Evolutionary conservation across 2,797 vertebrate species (phyloP).

Genomic region (Lerista edwardsae): DNA sequence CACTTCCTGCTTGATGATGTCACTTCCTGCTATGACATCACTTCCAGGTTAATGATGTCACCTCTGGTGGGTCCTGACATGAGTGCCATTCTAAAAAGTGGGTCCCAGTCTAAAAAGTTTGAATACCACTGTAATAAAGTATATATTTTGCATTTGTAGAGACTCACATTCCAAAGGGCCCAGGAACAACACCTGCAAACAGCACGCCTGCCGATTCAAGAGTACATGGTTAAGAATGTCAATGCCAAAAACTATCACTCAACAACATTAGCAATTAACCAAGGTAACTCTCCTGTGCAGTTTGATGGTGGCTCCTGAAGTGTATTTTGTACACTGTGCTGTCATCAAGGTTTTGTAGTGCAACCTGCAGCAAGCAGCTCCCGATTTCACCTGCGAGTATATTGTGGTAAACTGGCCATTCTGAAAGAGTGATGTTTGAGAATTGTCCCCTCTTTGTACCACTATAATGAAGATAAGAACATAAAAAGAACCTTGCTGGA

Average conservation of each 20-base stretch:
- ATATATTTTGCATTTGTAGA: conserved; percentile 73
- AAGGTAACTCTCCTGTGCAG: conserved; percentile 76
- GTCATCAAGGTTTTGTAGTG: background rate
- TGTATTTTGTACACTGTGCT: background rate
- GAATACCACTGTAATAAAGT: too few species aligned
- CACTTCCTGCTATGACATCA: too few species aligned
- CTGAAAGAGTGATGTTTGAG: background rate
- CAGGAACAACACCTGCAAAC: conserved; percentile 77
- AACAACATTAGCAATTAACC: conserved; percentile 90
- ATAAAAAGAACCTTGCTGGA: too few species aligned
- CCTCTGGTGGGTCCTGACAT: too few species aligned
- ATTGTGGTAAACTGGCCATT: too few species aligned
- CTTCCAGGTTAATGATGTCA: too few species aligned
- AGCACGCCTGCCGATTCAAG: conserved; percentile 87
- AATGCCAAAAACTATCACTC: conserved; percentile 91
- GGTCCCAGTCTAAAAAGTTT: too few species aligned
- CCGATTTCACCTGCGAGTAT: background rate
- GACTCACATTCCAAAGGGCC: conserved; percentile 85
- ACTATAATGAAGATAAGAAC: background rate
- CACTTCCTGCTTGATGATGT: too few species aligned
- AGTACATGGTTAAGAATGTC: conserved; percentile 86
- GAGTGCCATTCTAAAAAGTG: too few species aligned
- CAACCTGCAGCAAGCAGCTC: background rate
- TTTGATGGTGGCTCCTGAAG: background rate
- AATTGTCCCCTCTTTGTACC: too few species aligned